Evolutionary conservation across 2,888 invertebrate genomes (phyloP).

Genomic region (Cerceris rybyensis): DNA sequence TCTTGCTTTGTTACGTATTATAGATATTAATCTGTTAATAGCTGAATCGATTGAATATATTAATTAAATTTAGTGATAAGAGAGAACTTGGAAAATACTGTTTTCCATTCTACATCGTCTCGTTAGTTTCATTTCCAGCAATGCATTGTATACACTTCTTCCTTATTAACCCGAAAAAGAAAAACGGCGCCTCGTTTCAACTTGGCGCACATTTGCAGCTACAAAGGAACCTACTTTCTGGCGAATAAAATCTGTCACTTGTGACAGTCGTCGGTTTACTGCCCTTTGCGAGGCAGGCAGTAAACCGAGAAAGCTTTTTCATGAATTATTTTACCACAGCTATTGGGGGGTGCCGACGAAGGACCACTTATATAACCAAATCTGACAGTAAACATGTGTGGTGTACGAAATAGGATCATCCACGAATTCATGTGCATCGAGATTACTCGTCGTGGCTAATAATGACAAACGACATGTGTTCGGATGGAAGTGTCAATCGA

Average conservation of each 20-base stretch:
- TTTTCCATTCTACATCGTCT: too few relatives aligned
- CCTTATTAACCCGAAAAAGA: slow-evolving; percentile 29
- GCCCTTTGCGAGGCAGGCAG: slow-evolving; percentile 33
- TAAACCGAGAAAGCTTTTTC: slow-evolving; percentile 41
- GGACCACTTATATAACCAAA: slow-evolving; percentile 36
- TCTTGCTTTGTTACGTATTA: too few relatives aligned
- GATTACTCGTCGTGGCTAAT: slow-evolving; percentile 32
- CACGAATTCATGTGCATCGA: slow-evolving; percentile 30
- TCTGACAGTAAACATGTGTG: slow-evolving; percentile 13
- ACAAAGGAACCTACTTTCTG: slow-evolving; percentile 53
- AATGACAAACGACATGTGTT: slow-evolving; percentile 30
- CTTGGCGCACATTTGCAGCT: slow-evolving; percentile 35
- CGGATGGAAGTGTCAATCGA: neutral
- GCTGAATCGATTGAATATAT: too few relatives aligned
- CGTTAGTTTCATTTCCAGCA: too few relatives aligned
- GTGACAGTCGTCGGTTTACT: slow-evolving; percentile 48
- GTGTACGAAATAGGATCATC: slow-evolving; percentile 29
- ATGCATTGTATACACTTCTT: neutral
- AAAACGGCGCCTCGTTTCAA: too few relatives aligned
- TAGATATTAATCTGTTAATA: too few relatives aligned
- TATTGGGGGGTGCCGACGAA: slow-evolving; percentile 12
- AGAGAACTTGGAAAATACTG: too few relatives aligned
- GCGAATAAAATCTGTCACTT: slow-evolving; percentile 50
- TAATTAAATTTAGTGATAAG: too few relatives aligned
- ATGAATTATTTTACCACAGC: slow-evolving; percentile 5